Evolutionary conservation across 2,113 vertebrate genomes (phyloP).

Genomic region (Hoplias malabaricus): DNA sequence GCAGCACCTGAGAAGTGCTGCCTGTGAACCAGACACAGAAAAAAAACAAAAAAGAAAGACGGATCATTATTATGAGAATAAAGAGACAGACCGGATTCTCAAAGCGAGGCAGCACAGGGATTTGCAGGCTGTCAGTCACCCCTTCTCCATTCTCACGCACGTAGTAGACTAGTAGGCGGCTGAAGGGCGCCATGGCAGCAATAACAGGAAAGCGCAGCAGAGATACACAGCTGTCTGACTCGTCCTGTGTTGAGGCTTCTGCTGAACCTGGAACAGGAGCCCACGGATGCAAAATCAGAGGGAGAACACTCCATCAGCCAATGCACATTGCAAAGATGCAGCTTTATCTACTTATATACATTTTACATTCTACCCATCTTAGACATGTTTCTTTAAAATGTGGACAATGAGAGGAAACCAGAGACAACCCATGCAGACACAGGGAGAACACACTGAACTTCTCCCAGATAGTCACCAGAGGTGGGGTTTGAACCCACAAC

Average conservation of each 20-base stretch:
- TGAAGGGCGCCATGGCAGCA: conserved; percentile 80
- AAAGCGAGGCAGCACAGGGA: conserved; percentile 77
- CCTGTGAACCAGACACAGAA: neutral
- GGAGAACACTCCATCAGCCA: neutral
- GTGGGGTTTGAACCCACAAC: no score
- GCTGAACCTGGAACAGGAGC: conserved; percentile 53
- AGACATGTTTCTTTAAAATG: no score
- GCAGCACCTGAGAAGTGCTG: neutral
- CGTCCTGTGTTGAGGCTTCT: conserved; percentile 62
- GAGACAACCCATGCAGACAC: no score
- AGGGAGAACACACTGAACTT: no score
- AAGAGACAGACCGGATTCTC: conserved; percentile 81
- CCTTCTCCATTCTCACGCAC: conserved; percentile 87
- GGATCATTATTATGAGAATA: neutral
- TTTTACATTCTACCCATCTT: no score
- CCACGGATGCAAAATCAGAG: neutral
- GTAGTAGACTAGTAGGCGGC: conserved; percentile 84
- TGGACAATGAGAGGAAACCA: no score
- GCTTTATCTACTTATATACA: no score
- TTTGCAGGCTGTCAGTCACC: conserved; percentile 85
- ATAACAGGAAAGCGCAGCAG: conserved; percentile 75
- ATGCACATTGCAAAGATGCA: no score
- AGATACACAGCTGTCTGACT: conserved; percentile 79
- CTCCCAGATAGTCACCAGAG: no score
- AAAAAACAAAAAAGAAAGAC: neutral